Percentiles rank a stretch among this genome's conserved stretches.
Conservation (phyloP, 1,140 invertebrate species). For the Aphidius ervi region DNA sequence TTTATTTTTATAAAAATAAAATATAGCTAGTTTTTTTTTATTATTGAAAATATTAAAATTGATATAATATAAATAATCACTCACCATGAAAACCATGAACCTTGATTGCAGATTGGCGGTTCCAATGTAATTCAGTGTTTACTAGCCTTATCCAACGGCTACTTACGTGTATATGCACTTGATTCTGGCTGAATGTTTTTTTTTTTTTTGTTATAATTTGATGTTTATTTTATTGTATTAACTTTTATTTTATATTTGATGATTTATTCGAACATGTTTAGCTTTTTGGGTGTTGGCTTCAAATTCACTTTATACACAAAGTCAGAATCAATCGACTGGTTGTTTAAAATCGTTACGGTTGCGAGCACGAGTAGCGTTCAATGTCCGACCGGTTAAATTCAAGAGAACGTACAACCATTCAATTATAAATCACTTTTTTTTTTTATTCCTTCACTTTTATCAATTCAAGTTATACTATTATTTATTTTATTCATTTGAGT, state of each 20-base stretch:
- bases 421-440: slow-evolving; percentile 14
- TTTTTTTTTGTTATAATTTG: neutral
- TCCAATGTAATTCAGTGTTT: slow-evolving; percentile 53
- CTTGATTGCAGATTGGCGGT: slow-evolving; percentile 56
- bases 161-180: slow-evolving; percentile 17
- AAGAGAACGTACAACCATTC: slow-evolving; percentile 16
- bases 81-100: slow-evolving; percentile 57
- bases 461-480: too few relatives aligned
- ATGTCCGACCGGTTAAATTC: slow-evolving; percentile 18
- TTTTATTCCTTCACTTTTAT: neutral
- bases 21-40: neutral
- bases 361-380: slow-evolving; percentile 15
- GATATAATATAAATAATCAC: slow-evolving; percentile 30
- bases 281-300: neutral
- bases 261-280: too few relatives aligned
- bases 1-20: too few relatives aligned
- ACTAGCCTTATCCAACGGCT: slow-evolving; percentile 42
- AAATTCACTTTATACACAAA: neutral
- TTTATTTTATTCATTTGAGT: neutral
- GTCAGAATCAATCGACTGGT: slow-evolving; percentile 7
- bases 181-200: neutral
- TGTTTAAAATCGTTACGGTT: slow-evolving; percentile 9
- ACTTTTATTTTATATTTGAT: slow-evolving; percentile 1
- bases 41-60: neutral
- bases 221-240: slow-evolving; percentile 27